Conservation (phyloP, 1,140 invertebrate species). For the Cepaea nemoralis region DNA sequence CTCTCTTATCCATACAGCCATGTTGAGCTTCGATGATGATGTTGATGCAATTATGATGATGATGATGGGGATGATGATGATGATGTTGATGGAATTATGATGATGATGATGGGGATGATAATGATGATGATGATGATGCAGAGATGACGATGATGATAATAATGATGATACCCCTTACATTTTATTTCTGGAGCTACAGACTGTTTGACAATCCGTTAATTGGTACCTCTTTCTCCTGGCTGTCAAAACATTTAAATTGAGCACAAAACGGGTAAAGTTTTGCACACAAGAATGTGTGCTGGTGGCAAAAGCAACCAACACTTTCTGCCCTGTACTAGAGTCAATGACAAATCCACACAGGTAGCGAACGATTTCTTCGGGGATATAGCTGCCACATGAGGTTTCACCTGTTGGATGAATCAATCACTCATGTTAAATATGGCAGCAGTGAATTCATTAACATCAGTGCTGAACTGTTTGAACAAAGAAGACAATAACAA, state of each 20-base stretch:
- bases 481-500: too few species aligned
- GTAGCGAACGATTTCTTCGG: not conserved
- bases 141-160: too few species aligned
- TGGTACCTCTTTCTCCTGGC: constrained; percentile 23
- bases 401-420: not conserved
- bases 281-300: constrained; percentile 37
- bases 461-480: too few species aligned
- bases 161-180: constrained; percentile 37
- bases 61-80: too few species aligned
- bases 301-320: not conserved
- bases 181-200: constrained; percentile 23
- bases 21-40: too few species aligned
- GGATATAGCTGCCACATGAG: not conserved
- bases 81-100: too few species aligned
- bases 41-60: too few species aligned
- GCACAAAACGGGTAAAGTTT: constrained; percentile 20
- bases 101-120: too few species aligned
- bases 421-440: too few species aligned
- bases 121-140: too few species aligned
- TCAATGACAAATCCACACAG: constrained; percentile 35
- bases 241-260: constrained; percentile 38
- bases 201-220: constrained; percentile 31
- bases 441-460: too few species aligned
- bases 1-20: too few species aligned
- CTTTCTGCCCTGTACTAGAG: not conserved